Evolutionary conservation across 2,888 invertebrate species (phyloP).

Genomic region (Torymus tubicola): DNA sequence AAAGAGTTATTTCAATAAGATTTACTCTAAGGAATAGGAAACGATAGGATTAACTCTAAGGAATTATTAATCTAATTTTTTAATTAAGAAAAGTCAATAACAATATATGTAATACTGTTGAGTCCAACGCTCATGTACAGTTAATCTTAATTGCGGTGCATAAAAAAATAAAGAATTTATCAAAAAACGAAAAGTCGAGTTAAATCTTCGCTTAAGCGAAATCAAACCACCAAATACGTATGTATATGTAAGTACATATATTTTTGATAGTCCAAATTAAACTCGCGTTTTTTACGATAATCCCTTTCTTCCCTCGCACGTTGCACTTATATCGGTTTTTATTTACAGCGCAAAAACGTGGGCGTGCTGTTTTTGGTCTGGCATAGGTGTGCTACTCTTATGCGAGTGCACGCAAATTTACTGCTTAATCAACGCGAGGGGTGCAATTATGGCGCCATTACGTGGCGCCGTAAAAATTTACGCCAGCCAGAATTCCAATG

Average conservation of each 20-base stretch:
- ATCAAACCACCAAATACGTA: no score
- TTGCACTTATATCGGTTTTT: conserved; percentile 37
- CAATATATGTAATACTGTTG: conserved; percentile 17
- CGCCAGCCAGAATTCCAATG: conserved; percentile 38
- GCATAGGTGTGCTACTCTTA: conserved; percentile 7
- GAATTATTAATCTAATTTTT: conserved; percentile 34
- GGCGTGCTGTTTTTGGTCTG: conserved; percentile 25
- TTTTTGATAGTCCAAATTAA: conserved; percentile 32
- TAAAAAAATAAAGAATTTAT: conserved; percentile 25
- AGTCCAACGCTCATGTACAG: conserved; percentile 12
- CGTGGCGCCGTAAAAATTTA: conserved; percentile 68
- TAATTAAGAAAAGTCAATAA: conserved; percentile 12
- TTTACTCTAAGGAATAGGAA: no score
- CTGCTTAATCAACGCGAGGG: conserved; percentile 71
- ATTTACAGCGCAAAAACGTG: conserved; percentile 44
- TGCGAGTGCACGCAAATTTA: conserved; percentile 63
- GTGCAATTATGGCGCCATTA: conserved; percentile 72
- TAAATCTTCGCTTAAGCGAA: no score
- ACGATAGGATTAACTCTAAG: no score
- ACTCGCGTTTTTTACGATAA: conserved; percentile 14
- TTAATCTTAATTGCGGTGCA: conserved; percentile 41
- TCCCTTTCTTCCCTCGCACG: not conserved
- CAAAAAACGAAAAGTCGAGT: not conserved
- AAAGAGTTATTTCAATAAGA: no score
- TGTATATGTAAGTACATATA: not conserved